Evolutionary conservation across 2,888 invertebrate genomes (phyloP).

Genomic region (Acanthacorydalis orientalis): DNA sequence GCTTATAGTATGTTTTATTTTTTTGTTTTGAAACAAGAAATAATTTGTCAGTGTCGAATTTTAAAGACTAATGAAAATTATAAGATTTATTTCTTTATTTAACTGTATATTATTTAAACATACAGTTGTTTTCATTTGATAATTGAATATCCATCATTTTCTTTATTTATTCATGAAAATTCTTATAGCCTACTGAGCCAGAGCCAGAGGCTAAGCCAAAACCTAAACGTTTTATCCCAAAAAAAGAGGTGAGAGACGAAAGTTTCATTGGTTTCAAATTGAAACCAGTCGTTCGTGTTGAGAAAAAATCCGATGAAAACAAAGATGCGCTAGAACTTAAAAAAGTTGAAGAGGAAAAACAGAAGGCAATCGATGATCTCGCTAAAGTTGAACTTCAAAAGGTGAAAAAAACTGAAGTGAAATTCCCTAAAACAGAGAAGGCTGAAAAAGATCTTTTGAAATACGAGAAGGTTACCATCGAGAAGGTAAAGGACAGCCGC

Average conservation of each 20-base stretch:
- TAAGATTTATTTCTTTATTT: background rate
- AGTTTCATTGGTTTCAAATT: conserved; percentile 41
- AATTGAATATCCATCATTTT: conserved; percentile 1
- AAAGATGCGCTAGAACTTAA: background rate
- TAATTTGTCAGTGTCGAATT: no score
- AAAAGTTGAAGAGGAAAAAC: conserved; percentile 5
- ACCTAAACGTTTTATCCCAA: conserved; percentile 26
- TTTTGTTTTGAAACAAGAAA: no score
- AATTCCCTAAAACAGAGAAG: conserved; percentile 1
- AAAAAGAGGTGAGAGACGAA: conserved; percentile 31
- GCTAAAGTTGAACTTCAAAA: background rate
- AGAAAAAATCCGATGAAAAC: conserved; percentile 16
- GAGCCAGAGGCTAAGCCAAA: conserved; percentile 21
- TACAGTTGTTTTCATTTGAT: conserved; percentile 4
- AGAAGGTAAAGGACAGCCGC: conserved; percentile 18
- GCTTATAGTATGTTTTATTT: no score
- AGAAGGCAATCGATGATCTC: conserved; percentile 2
- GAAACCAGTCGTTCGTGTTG: conserved; percentile 33
- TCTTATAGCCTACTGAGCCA: conserved; percentile 15
- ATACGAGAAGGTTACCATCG: conserved; percentile 18
- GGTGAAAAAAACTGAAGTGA: background rate
- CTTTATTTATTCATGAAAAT: background rate
- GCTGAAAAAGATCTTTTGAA: conserved; percentile 3
- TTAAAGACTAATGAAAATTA: no score
- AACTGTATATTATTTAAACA: conserved; percentile 1